These are phyloP conservation scores for Pediacus dermestoides DNA, from an alignment of 2,888 invertebrate species.

Conservation along the genomic window DNA sequence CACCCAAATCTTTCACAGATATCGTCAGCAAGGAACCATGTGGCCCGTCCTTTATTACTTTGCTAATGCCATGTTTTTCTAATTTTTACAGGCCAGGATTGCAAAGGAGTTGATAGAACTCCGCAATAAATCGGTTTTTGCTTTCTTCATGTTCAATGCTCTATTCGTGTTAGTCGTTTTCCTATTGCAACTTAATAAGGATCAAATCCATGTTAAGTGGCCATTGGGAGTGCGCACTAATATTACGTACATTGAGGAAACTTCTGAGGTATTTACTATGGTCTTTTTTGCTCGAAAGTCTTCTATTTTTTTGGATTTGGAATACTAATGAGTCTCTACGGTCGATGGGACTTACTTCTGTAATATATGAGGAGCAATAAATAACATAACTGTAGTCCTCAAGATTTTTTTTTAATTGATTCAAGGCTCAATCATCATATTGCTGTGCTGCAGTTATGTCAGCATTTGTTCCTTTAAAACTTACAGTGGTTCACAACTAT, in stretches of 20 bases:
- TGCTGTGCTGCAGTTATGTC: slow-evolving; percentile 11
- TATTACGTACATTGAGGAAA: slow-evolving; percentile 89
- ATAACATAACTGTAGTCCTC: no score
- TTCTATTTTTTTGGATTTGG: slow-evolving; percentile 37
- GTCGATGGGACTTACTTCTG: slow-evolving; percentile 38
- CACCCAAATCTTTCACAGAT: no score
- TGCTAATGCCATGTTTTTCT: slow-evolving; percentile 58
- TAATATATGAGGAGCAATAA: no score
- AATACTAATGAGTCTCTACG: slow-evolving; percentile 44
- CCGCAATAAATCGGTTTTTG: slow-evolving; percentile 95
- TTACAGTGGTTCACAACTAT: slow-evolving; percentile 9
- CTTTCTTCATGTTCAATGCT: slow-evolving; percentile 99
- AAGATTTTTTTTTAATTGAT: no score
- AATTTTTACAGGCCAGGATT: slow-evolving; percentile 74
- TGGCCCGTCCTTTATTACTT: slow-evolving; percentile 46
- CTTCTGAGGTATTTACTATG: slow-evolving; percentile 74
- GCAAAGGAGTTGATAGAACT: slow-evolving; percentile 89
- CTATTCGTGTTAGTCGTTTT: slow-evolving; percentile 98
- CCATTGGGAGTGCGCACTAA: slow-evolving; percentile 93
- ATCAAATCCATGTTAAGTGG: slow-evolving; percentile 96
- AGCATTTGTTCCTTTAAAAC: no score
- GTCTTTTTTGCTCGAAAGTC: slow-evolving; percentile 16
- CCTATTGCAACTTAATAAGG: slow-evolving; percentile 98
- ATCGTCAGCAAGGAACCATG: slow-evolving; percentile 45
- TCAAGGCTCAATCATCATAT: slow-evolving; percentile 10